These are phyloP conservation scores for Trimorus sp. DNA, from an alignment of 2,888 invertebrate genomes.

Conservation along the genomic window DNA sequence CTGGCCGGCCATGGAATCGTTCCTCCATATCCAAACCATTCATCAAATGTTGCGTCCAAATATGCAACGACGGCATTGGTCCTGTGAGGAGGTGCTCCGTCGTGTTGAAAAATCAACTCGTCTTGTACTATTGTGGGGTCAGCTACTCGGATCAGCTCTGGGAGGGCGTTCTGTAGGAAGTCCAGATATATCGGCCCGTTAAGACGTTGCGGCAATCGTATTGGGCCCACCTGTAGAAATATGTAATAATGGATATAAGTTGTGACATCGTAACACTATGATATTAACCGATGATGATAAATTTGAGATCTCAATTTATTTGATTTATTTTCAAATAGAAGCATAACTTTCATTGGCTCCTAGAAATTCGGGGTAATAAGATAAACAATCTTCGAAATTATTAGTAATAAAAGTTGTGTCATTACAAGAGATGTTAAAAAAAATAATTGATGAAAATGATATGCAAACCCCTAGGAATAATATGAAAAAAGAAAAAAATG, in stretches of 20 bases:
- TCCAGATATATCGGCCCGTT: not conserved
- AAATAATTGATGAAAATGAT: no score
- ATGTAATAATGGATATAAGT: not conserved
- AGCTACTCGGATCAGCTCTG: not conserved
- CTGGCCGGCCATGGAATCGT: conserved; percentile 12
- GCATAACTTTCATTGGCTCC: no score
- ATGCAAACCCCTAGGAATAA: no score
- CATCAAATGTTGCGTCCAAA: conserved; percentile 3
- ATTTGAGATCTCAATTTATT: no score
- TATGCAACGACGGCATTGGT: not conserved
- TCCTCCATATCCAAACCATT: not conserved
- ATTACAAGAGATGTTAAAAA: no score
- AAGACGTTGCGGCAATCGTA: not conserved
- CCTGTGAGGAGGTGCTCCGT: conserved; percentile 8
- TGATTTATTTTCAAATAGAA: no score
- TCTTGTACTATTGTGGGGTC: not conserved
- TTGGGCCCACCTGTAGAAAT: not conserved
- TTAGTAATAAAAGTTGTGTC: no score
- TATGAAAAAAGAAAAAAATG: no score
- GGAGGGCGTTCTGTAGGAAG: not conserved
- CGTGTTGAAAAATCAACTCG: not conserved
- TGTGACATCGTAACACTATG: no score
- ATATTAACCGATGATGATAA: no score
- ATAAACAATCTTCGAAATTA: no score
- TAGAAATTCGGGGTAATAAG: no score